Evolutionary conservation across 2,113 vertebrate species (phyloP).

Genomic region (Mirza zaza): DNA sequence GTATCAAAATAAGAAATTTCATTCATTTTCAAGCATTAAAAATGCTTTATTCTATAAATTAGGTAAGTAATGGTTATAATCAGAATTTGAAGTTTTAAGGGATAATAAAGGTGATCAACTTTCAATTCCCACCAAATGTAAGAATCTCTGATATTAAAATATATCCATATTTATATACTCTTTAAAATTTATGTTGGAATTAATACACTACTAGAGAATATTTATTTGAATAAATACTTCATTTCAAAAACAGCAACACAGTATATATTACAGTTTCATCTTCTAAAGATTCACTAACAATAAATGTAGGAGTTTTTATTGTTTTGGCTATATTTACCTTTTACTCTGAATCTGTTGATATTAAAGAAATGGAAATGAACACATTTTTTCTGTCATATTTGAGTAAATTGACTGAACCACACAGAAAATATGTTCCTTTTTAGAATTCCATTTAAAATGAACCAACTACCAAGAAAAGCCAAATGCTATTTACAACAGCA

Average conservation of each 20-base stretch:
- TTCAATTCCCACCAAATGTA: not conserved
- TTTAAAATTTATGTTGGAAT: conserved; percentile 24
- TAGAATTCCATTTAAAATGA: conserved; percentile 53
- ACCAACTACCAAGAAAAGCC: conserved; percentile 27
- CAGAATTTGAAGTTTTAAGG: not conserved
- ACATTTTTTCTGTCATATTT: conserved; percentile 38
- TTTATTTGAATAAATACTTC: not conserved
- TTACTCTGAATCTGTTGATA: conserved; percentile 13
- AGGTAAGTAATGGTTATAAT: not conserved
- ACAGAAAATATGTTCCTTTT: conserved; percentile 25
- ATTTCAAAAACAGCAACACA: not conserved
- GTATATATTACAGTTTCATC: not conserved
- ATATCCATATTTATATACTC: not conserved
- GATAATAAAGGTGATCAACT: conserved; percentile 19
- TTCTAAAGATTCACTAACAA: conserved; percentile 27
- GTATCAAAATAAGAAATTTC: not conserved
- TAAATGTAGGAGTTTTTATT: not conserved
- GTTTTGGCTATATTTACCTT: conserved; percentile 39
- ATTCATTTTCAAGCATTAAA: conserved; percentile 29
- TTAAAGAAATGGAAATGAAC: conserved; percentile 47
- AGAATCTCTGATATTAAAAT: not conserved
- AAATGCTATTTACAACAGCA: not conserved
- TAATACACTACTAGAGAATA: not conserved
- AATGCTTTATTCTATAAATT: conserved; percentile 7
- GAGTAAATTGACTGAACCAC: conserved; percentile 33